Conservation (phyloP, 92 coral and sea anemone species). For the Palythoa grandiflora region DNA sequence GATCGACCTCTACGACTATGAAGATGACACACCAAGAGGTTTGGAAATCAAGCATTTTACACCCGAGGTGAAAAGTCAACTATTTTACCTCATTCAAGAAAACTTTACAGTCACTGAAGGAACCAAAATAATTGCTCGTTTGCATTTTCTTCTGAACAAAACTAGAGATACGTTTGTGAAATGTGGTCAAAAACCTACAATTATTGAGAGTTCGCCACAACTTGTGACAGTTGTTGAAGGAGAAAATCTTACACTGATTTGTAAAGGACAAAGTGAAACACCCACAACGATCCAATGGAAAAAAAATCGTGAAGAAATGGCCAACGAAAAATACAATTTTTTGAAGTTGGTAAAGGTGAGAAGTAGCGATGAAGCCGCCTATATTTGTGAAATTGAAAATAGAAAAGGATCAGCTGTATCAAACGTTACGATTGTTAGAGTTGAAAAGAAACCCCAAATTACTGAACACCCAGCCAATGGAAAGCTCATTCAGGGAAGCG, state of each 20-base stretch:
- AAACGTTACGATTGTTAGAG: constrained; percentile 64
- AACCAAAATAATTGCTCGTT: not conserved
- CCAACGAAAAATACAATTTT: constrained; percentile 29
- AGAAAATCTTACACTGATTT: constrained; percentile 37
- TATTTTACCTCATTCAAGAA: constrained; percentile 27
- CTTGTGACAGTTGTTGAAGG: constrained; percentile 36
- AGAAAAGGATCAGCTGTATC: constrained; percentile 61
- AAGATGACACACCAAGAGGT: constrained; percentile 61
- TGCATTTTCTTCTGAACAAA: constrained; percentile 38
- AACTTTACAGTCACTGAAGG: constrained; percentile 46
- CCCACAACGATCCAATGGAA: constrained; percentile 55
- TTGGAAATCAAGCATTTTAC: constrained; percentile 38
- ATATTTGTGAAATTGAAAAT: constrained; percentile 63
- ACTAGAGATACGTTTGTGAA: constrained; percentile 58
- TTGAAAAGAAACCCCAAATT: constrained; percentile 62
- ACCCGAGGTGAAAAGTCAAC: constrained; percentile 19
- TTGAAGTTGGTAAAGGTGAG: constrained; percentile 37
- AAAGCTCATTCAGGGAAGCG: constrained; percentile 33
- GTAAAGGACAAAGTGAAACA: constrained; percentile 60
- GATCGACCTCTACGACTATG: constrained; percentile 61
- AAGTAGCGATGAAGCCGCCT: constrained; percentile 55
- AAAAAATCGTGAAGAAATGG: constrained; percentile 41
- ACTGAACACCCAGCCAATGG: constrained; percentile 60
- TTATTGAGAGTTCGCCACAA: constrained; percentile 32
- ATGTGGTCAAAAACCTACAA: constrained; percentile 63